A percentile compares a stretch with the other conserved stretches of the same genome.
These are phyloP conservation scores for Clarias platycephalus DNA, from an alignment of 2,797 vertebrate species.

Conservation along the genomic window DNA sequence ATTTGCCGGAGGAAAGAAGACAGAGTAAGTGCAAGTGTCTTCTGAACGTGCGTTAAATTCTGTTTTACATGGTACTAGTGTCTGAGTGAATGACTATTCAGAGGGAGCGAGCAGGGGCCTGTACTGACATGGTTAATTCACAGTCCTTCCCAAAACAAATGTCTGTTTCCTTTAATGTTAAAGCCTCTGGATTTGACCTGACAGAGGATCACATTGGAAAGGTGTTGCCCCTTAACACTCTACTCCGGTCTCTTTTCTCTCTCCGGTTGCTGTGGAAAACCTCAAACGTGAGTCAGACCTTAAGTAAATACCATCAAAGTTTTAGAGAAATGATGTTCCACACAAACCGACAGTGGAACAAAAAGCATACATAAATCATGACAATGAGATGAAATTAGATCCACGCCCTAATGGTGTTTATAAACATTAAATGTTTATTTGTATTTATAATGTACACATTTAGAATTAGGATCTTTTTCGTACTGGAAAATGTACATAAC, in stretches of 20 bases:
- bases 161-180: constrained; percentile 55
- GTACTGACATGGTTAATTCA: constrained; percentile 59
- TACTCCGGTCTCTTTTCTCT: constrained; percentile 36
- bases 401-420: not conserved
- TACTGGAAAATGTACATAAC: not conserved
- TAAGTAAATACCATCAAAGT: constrained; percentile 41
- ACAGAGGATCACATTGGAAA: constrained; percentile 51
- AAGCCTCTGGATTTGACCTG: constrained; percentile 59
- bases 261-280: constrained; percentile 35
- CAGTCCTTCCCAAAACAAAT: constrained; percentile 57
- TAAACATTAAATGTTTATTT: not conserved
- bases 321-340: constrained; percentile 22
- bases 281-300: constrained; percentile 22
- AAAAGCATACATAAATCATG: not conserved
- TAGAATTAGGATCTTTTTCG: not conserved
- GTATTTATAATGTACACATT: not conserved
- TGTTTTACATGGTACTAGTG: constrained; percentile 42
- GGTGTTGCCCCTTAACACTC: constrained; percentile 53
- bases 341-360: not conserved
- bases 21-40: constrained; percentile 34
- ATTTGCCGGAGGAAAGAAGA: constrained; percentile 50
- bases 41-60: constrained; percentile 28
- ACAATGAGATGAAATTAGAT: not conserved
- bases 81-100: constrained; percentile 49
- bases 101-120: constrained; percentile 48